Evolutionary conservation across 2,888 invertebrate genomes (phyloP), one percentile per base, ranked within the genome.

Genomic region (Xanthia togata): DNA sequence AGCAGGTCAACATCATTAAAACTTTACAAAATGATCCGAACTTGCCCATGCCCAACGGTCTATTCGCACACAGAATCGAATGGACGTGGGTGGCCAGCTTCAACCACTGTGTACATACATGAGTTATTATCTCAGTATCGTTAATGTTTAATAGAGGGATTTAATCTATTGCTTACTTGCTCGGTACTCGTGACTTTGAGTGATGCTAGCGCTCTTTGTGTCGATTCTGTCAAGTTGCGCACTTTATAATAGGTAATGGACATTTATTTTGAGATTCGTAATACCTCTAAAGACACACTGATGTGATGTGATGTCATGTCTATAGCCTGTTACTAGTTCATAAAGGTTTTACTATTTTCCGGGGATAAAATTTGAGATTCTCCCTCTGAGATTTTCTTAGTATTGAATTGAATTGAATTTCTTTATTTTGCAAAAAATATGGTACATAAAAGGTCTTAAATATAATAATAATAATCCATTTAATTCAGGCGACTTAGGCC

Each of bases 171-270:
- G 82, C 17, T 59, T 20, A 59, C 69, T 62, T 64, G 68, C 70
- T 71, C 60, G 62, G 31, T 47, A 59, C 53, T 78, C 47, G 38
- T 69, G 86, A 83, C 83, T 78, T 82, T 82, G 83, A 85, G 71
- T 82, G 53, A 85, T 82, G 83, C 35, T 64, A 9, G 12, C 35
- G 57, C 60, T 78, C 86, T 62, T 76, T 71, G 57, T 64, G 68
- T 69, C 57, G 11, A 69, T 78, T 71, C 41, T 69, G 62, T 59
- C 12, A 53, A 60, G 44, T 11, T 41, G 26, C 38, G 31, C 20
- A 23, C 47, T 73, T 55, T 73, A 44, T 68, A 81, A 31, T 57
- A 53, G 35, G n/a, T 63, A 71, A 63, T 68, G 60, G 26, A 70
- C 65, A 59, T 63, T 62, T 64, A 50, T 60, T 81, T 63, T 50